These are phyloP conservation scores for Heloderma charlesbogerti DNA, from an alignment of 2,113 vertebrate species.

Conservation along the genomic window DNA sequence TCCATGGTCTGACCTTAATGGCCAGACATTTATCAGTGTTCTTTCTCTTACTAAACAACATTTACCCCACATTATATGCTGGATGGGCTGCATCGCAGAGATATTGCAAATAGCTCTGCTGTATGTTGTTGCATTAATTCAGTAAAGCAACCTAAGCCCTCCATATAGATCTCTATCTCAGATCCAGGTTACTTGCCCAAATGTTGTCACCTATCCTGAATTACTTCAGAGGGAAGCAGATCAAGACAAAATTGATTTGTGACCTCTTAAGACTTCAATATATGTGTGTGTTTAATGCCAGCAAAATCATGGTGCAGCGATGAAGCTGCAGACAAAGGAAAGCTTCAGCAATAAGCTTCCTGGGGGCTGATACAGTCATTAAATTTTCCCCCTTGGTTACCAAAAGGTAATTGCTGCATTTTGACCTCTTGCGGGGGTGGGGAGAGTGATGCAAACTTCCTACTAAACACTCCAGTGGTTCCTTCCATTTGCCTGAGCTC, in stretches of 20 bases:
- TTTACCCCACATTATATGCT: not conserved
- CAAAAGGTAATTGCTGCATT: not conserved
- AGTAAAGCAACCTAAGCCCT: slow-evolving; percentile 4
- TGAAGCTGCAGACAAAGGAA: not conserved
- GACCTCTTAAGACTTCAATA: not conserved
- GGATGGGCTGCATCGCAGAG: not conserved
- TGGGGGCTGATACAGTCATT: not conserved
- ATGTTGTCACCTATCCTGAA: not conserved
- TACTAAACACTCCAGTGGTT: not conserved
- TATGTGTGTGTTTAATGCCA: not conserved
- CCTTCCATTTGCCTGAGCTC: not conserved
- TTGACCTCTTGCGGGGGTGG: not conserved
- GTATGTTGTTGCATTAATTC: not conserved
- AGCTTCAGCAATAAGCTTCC: not conserved
- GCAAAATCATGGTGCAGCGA: not conserved
- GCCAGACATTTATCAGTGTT: slow-evolving; percentile 20
- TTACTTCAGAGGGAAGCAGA: not conserved
- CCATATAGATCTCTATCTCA: slow-evolving; percentile 9
- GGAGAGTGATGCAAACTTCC: not conserved
- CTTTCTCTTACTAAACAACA: slow-evolving; percentile 19
- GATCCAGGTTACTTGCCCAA: not conserved
- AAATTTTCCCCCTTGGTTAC: not conserved
- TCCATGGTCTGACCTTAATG: slow-evolving; percentile 1
- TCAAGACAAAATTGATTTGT: not conserved
- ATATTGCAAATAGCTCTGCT: not conserved